phyloP scores from a whole-genome alignment of 2,113 vertebrate species.

The Callionymus lyra region DNA sequence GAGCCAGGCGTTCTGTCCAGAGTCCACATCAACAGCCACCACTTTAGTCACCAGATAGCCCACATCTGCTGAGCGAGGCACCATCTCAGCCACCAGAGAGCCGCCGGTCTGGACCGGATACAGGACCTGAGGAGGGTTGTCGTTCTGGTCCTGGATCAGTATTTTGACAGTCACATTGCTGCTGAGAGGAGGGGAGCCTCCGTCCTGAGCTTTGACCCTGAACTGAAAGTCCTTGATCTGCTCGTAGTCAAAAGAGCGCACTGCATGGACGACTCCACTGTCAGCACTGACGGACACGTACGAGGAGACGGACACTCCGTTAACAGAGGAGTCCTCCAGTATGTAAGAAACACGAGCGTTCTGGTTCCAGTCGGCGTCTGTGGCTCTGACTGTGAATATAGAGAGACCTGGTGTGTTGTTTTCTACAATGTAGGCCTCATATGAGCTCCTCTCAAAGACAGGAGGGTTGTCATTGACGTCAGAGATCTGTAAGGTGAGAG shows the following conservation, averaged over 20 bases:
- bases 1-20: constrained; percentile 21
- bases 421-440: constrained; percentile 15
- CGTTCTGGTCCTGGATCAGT: constrained; percentile 15
- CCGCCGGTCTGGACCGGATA: constrained; percentile 25
- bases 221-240: constrained; percentile 17
- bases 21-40: constrained; percentile 60
- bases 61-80: no score
- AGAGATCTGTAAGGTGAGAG: constrained; percentile 20
- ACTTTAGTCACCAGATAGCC: constrained; percentile 9
- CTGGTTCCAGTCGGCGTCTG: constrained; percentile 24
- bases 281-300: constrained; percentile 26
- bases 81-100: constrained; percentile 28
- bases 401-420: not conserved
- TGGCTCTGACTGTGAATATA: constrained; percentile 14
- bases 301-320: constrained; percentile 15
- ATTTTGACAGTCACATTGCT: not conserved
- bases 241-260: constrained; percentile 24
- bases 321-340: constrained; percentile 18
- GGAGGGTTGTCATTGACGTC: constrained; percentile 23
- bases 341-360: constrained; percentile 24
- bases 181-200: constrained; percentile 13
- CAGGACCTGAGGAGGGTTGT: constrained; percentile 1
- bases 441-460: constrained; percentile 21
- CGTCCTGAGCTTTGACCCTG: not conserved
- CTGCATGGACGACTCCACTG: constrained; percentile 26